A percentile compares a stretch with the other conserved stretches of the same genome.
phyloP scores from a whole-genome alignment of 1,140 invertebrate species.

The Anoplophora glabripennis region DNA sequence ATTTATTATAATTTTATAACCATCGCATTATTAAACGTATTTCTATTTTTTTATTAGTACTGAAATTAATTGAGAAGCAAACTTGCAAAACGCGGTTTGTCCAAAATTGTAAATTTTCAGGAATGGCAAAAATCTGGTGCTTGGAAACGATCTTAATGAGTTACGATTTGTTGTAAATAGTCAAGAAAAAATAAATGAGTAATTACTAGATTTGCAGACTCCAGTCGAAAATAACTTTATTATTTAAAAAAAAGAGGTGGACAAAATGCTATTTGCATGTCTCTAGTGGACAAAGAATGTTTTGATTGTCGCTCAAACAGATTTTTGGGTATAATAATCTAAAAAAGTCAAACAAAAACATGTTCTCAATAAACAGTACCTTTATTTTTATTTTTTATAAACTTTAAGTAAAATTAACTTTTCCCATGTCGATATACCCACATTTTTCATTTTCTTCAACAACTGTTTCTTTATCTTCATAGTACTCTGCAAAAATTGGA shows the following conservation, averaged over 20 bases:
- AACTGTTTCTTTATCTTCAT: neutral
- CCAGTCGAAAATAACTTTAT: neutral
- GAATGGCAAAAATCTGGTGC: neutral
- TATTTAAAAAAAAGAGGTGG: neutral
- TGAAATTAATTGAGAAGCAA: neutral
- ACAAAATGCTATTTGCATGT: slow-evolving; percentile 9
- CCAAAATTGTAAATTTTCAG: slow-evolving; percentile 8
- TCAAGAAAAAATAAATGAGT: too few relatives aligned
- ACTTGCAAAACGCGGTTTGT: neutral
- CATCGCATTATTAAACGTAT: too few relatives aligned
- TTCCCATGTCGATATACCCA: neutral
- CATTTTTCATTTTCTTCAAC: slow-evolving; percentile 4
- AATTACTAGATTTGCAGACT: too few relatives aligned
- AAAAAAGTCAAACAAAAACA: too few relatives aligned
- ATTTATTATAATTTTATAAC: too few relatives aligned
- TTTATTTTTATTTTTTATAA: too few relatives aligned
- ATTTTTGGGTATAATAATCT: neutral
- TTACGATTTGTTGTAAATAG: too few relatives aligned
- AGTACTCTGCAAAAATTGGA: neutral
- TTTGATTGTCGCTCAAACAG: neutral
- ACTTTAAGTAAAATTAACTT: too few relatives aligned
- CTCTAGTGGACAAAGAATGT: neutral
- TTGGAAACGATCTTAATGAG: neutral
- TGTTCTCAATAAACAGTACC: too few relatives aligned
- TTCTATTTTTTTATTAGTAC: too few relatives aligned